Conservation (phyloP, 2,888 invertebrate genomes). For the Agrochola circellaris region DNA sequence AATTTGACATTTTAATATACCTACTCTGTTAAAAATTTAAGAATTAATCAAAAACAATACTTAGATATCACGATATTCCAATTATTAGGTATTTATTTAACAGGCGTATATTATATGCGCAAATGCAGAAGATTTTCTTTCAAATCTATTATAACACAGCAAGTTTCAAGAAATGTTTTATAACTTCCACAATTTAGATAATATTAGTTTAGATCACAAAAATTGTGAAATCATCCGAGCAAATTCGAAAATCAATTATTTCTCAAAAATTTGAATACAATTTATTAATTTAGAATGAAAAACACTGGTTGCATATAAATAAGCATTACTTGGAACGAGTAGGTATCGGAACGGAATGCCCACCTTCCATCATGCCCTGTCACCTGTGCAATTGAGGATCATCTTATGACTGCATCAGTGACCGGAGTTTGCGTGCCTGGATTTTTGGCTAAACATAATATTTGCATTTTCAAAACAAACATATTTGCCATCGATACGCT, state of each 20-base stretch:
- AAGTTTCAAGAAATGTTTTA: neutral
- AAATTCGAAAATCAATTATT: neutral
- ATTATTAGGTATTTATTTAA: slow-evolving; percentile 8
- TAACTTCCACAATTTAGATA: neutral
- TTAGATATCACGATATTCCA: slow-evolving; percentile 18
- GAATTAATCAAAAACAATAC: neutral
- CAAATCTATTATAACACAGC: neutral
- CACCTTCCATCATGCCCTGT: too few relatives aligned
- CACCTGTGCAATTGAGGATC: too few relatives aligned
- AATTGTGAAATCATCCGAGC: neutral
- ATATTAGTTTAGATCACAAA: neutral
- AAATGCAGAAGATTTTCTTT: neutral
- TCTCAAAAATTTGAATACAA: too few relatives aligned
- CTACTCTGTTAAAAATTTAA: neutral
- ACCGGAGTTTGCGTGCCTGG: too few relatives aligned
- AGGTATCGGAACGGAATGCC: too few relatives aligned
- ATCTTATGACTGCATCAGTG: too few relatives aligned
- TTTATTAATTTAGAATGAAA: too few relatives aligned
- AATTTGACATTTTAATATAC: neutral
- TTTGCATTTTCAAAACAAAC: too few relatives aligned
- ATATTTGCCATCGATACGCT: too few relatives aligned
- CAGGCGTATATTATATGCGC: neutral
- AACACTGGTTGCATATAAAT: too few relatives aligned
- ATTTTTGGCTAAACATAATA: too few relatives aligned
- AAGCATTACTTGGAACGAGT: too few relatives aligned